Evolutionary conservation across 2,113 vertebrate genomes (phyloP), one percentile per base, ranked within the genome.

Genomic region (Hippocampus mohnikei): DNA sequence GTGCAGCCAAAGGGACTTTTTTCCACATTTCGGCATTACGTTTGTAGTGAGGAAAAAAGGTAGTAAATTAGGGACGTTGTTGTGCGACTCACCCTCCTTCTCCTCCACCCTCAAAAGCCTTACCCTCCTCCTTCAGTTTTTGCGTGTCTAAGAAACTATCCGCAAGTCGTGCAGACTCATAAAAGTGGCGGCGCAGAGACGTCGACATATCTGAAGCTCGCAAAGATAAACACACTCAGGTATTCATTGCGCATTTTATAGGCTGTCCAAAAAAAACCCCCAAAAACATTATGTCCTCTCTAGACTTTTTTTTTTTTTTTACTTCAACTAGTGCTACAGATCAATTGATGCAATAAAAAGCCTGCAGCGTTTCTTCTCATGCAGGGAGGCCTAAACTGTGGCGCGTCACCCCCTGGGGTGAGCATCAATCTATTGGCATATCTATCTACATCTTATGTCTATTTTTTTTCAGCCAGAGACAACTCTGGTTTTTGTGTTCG

Each of bases 171-270:
- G 37, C 83, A 90, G 82, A 81, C 90, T 91, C 88, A 89, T 93
- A 93, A 93, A 93, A 90, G 69, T 20, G 80, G 80, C 87, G 81
- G 81, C 78, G 71, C 88, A 90, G 89, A 91, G 87, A 89, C 91
- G 87, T 84, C 86, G 89, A 88, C 90, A 91, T 90, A 91, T 92
- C 88, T 87, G 80, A 90, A 90, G 86, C 90, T 88, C 74, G 77
- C 83, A 78, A 91, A 92, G 90, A 92, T 93, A 93, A 93, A 93
- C 92, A 92, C 91, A 91, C 88, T 55, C 78, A 90, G 85, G 89
- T 91, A 91, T 92, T 92, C 90, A 91, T 90, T 89, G 87, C 89
- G 79, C 84, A 82, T 82, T 93, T 93, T 91, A 92, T 86, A 85
- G 88, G 89, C 88, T 90, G 91, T 85, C 84, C 81, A 80, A 60